Conservation (phyloP, 2,888 invertebrate genomes). For the Apodemia hepburni region DNA sequence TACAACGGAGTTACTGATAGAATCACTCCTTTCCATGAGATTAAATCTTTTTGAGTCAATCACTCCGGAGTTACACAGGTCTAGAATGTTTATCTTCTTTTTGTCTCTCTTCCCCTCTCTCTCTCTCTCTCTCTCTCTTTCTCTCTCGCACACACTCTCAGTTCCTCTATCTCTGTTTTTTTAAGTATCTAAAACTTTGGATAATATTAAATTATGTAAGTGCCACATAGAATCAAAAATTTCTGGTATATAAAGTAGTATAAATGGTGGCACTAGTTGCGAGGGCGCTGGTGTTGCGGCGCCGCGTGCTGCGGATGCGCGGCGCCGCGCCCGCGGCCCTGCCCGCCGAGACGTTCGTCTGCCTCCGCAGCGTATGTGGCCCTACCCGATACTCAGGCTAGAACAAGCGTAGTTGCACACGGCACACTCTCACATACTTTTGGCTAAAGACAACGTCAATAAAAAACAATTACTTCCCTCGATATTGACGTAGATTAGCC, state of each 20-base stretch:
- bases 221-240: not conserved
- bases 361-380: not conserved
- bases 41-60: too few relatives aligned
- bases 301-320: slow-evolving; percentile 26
- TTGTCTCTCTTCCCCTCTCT: not conserved
- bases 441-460: not conserved
- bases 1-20: too few relatives aligned
- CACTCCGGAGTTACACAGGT: too few relatives aligned
- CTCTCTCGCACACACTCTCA: too few relatives aligned
- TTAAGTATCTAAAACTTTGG: too few relatives aligned
- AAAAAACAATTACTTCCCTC: not conserved
- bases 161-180: too few relatives aligned
- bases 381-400: not conserved
- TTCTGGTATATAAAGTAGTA: not conserved
- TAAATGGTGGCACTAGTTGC: slow-evolving; percentile 17
- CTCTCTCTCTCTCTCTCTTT: not conserved
- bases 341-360: slow-evolving; percentile 44
- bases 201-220: too few relatives aligned
- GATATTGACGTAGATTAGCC: too few relatives aligned
- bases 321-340: slow-evolving; percentile 21
- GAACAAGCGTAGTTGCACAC: not conserved
- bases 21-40: too few relatives aligned
- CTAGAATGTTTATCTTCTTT: not conserved
- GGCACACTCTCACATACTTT: not conserved
- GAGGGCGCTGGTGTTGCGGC: slow-evolving; percentile 27